Percentiles rank a stretch among this genome's conserved stretches.
phyloP scores from a whole-genome alignment of 2,888 invertebrate species.

The Chalcis sispes region DNA sequence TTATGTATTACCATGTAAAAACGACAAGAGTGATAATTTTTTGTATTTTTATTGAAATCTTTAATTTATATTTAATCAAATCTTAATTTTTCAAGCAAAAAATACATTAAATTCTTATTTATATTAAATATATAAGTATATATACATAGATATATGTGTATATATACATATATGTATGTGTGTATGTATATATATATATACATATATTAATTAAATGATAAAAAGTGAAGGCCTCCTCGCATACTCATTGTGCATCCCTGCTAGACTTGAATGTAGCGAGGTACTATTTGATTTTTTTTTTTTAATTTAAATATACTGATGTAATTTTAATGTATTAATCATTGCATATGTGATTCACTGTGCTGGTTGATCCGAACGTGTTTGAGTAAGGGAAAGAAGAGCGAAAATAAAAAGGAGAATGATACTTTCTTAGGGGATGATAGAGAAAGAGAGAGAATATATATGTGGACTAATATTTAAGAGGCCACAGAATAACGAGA shows the following conservation, averaged over 20 bases:
- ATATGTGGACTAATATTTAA: constrained; percentile 54
- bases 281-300: constrained; percentile 60
- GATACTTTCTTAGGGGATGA: constrained; percentile 50
- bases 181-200: neutral
- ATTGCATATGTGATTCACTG: constrained; percentile 32
- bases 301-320: constrained; percentile 35
- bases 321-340: constrained; percentile 43
- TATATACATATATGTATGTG: constrained; percentile 12
- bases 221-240: constrained; percentile 68
- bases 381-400: constrained; percentile 47
- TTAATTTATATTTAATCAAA: constrained; percentile 14
- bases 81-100: constrained; percentile 14
- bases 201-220: neutral
- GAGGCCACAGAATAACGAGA: constrained; percentile 75
- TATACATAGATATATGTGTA: constrained; percentile 7
- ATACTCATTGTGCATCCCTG: constrained; percentile 76
- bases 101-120: constrained; percentile 24
- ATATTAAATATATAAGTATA: neutral
- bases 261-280: constrained; percentile 70
- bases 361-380: constrained; percentile 43
- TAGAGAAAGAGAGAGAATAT: constrained; percentile 53
- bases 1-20: constrained; percentile 24
- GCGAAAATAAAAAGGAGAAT: constrained; percentile 56
- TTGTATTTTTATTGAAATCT: constrained; percentile 11
- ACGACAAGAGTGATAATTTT: neutral